These are phyloP conservation scores for Hyles vespertilio DNA, from an alignment of 1,140 invertebrate species.

Conservation along the genomic window DNA sequence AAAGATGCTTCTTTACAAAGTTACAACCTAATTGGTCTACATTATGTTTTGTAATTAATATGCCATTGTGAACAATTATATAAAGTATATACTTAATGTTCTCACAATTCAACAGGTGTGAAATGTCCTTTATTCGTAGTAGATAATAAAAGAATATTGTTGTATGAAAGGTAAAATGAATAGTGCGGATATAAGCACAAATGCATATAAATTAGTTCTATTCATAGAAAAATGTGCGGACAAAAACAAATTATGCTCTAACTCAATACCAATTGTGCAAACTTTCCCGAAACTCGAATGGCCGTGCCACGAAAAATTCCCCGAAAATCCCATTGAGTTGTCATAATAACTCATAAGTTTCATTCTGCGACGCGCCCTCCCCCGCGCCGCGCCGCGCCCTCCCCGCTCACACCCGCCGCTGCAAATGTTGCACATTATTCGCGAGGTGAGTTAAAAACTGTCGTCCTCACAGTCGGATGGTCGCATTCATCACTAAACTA, in stretches of 20 bases:
- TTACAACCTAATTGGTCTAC: too few relatives aligned
- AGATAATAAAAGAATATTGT: too few relatives aligned
- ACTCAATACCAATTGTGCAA: constrained; percentile 22
- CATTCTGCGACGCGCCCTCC: too few relatives aligned
- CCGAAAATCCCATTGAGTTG: constrained; percentile 32
- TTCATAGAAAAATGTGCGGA: background rate
- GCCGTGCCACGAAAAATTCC: constrained; percentile 22
- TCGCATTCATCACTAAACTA: constrained; percentile 38
- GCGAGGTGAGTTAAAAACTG: constrained; percentile 29
- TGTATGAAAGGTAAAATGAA: too few relatives aligned
- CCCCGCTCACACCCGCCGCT: constrained; percentile 20
- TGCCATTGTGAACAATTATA: too few relatives aligned
- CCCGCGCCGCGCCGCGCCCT: background rate
- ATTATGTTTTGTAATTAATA: too few relatives aligned
- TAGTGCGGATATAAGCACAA: background rate
- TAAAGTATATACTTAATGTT: too few relatives aligned
- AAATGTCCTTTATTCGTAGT: too few relatives aligned
- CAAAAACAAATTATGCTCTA: constrained; percentile 13
- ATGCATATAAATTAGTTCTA: background rate
- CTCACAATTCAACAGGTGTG: too few relatives aligned
- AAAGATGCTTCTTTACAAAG: too few relatives aligned
- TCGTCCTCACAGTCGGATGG: constrained; percentile 35
- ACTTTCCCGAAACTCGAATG: constrained; percentile 17
- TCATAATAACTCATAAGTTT: constrained; percentile 38
- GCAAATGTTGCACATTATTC: constrained; percentile 26